Evolutionary conservation across 2,797 vertebrate species (phyloP).

Genomic region (Notolepis coatsorum): DNA sequence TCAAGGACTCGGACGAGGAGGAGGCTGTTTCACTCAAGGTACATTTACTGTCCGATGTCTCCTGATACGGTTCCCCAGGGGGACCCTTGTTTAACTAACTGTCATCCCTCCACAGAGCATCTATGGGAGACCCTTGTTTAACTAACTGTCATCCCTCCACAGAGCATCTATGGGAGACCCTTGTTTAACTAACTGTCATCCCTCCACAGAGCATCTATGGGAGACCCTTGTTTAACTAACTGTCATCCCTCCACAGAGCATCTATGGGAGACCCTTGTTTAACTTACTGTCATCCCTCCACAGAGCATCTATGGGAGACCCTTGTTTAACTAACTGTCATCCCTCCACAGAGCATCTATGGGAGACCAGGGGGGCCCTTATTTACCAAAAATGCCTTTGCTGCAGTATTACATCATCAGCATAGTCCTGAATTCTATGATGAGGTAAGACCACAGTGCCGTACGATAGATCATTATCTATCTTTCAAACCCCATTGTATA

Average conservation of each 20-base stretch:
- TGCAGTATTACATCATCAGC: constrained; percentile 94
- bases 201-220: constrained; percentile 92
- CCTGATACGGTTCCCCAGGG: background rate
- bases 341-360: constrained; percentile 91
- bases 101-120: background rate
- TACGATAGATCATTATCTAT: too few relatives aligned
- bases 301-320: too few relatives aligned
- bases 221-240: constrained; percentile 69
- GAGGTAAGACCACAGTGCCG: constrained; percentile 86
- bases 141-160: constrained; percentile 4
- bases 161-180: constrained; percentile 98
- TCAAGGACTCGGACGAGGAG: constrained; percentile 95
- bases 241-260: background rate
- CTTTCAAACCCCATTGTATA: too few relatives aligned
- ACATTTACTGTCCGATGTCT: constrained; percentile 18
- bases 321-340: background rate
- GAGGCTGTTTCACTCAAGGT: constrained; percentile 79
- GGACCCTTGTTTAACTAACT: background rate
- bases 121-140: too few relatives aligned
- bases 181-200: background rate
- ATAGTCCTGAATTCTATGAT: constrained; percentile 98
- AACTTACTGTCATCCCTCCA: background rate
- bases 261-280: background rate
- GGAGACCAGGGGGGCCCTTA: constrained; percentile 90
- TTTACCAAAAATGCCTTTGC: constrained; percentile 92